Percentiles rank a stretch among this genome's conserved stretches.
These are phyloP conservation scores for Graptemys geographica DNA, from an alignment of 2,797 vertebrate species.

Conservation along the genomic window DNA sequence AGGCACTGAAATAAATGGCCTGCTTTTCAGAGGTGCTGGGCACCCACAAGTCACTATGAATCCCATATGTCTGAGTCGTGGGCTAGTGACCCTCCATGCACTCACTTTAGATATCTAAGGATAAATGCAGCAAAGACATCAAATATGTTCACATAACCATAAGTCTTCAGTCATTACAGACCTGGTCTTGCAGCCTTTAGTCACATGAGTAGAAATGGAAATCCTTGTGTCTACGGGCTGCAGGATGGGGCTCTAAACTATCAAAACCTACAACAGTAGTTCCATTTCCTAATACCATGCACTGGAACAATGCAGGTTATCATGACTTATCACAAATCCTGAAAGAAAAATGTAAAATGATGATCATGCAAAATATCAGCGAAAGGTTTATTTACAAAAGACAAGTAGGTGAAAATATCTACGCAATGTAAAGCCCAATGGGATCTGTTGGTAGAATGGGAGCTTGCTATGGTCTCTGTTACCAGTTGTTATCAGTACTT, in stretches of 20 bases:
- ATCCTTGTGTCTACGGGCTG: background rate
- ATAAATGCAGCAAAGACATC: background rate
- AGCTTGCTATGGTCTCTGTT: background rate
- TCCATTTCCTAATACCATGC: background rate
- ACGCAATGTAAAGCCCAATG: background rate
- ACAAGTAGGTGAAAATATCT: background rate
- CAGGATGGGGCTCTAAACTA: background rate
- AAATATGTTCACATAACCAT: background rate
- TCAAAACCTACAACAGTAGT: background rate
- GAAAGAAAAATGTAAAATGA: background rate
- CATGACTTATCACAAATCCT: fast-evolving
- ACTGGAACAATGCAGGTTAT: background rate
- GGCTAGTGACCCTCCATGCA: background rate
- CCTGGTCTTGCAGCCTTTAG: background rate
- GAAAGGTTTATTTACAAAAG: background rate
- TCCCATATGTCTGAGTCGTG: background rate
- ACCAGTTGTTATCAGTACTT: background rate
- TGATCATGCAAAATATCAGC: background rate
- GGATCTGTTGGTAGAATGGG: background rate
- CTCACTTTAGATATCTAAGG: background rate
- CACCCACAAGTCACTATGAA: background rate
- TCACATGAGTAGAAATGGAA: background rate
- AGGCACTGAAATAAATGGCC: background rate
- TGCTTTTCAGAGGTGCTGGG: background rate
- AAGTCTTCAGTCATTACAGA: background rate